Conservation (phyloP, 2,113 vertebrate species). For the Daboia siamensis region DNA sequence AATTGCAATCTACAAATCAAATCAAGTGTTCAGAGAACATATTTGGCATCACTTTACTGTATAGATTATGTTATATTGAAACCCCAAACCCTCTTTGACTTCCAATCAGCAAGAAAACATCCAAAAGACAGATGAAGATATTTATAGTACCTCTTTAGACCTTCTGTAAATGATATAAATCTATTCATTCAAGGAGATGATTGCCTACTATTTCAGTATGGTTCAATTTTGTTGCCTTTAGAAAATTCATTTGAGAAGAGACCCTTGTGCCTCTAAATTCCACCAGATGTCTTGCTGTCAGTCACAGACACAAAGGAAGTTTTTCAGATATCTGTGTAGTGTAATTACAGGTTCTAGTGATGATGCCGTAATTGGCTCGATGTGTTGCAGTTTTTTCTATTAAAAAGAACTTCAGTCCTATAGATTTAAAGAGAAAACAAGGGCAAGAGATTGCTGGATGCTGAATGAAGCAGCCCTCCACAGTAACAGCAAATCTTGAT, state of each 20-base stretch:
- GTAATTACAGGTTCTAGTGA: not conserved
- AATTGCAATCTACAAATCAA: conserved; percentile 44
- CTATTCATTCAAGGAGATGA: conserved; percentile 41
- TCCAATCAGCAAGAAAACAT: not conserved
- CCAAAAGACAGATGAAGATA: conserved; percentile 18
- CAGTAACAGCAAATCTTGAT: not conserved
- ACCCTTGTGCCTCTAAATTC: conserved; percentile 26
- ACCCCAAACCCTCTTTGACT: not conserved
- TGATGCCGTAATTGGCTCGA: not conserved
- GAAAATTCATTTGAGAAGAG: conserved; percentile 19
- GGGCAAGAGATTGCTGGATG: not conserved
- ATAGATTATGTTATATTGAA: conserved; percentile 4
- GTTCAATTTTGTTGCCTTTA: conserved; percentile 19
- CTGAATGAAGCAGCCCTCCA: not conserved
- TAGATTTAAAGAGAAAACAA: not conserved
- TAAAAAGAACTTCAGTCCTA: not conserved
- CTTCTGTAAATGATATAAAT: conserved; percentile 26
- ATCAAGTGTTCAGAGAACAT: conserved; percentile 19
- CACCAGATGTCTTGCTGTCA: conserved; percentile 19
- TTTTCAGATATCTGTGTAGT: not conserved
- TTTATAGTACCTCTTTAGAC: conserved; percentile 30
- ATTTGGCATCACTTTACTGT: conserved; percentile 15
- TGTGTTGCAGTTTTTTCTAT: not conserved
- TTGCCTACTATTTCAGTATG: not conserved
- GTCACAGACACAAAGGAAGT: not conserved